Conservation (phyloP, 2,113 vertebrate species). For the Thamnaconus septentrionalis region DNA sequence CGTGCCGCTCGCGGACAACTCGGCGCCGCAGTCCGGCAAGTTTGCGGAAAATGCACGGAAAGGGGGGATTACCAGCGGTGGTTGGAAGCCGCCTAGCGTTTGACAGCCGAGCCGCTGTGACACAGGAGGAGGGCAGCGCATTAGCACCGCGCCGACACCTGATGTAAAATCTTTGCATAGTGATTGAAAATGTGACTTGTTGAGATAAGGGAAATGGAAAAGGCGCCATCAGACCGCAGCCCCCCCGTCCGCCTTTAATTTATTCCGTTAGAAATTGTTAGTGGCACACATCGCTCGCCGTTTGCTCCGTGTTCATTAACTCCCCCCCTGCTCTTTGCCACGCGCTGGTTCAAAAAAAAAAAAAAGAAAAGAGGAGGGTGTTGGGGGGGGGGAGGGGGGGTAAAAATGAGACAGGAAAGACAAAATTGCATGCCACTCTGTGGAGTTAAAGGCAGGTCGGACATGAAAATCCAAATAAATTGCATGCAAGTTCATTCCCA, state of each 20-base stretch:
- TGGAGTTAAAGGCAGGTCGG: background rate
- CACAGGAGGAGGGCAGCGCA: slow-evolving; percentile 42
- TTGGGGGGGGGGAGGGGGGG: background rate
- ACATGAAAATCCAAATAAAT: no score
- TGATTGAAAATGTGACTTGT: slow-evolving; percentile 72
- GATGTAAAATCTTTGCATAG: slow-evolving; percentile 59
- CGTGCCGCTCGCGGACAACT: background rate
- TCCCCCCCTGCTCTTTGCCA: slow-evolving; percentile 42
- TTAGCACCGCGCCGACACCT: slow-evolving; percentile 41
- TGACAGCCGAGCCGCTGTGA: slow-evolving; percentile 46
- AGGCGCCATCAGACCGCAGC: slow-evolving; percentile 54
- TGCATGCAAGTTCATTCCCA: no score
- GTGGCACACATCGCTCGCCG: slow-evolving; percentile 46
- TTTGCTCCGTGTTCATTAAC: slow-evolving; percentile 58
- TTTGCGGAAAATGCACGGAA: no score
- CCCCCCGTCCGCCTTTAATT: slow-evolving; percentile 44
- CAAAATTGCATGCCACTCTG: background rate
- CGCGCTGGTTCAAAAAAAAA: slow-evolving; percentile 20
- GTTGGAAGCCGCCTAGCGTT: slow-evolving; percentile 37
- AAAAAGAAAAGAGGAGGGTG: slow-evolving; percentile 6
- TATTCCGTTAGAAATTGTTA: slow-evolving; percentile 55
- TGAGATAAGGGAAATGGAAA: slow-evolving; percentile 66
- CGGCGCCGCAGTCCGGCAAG: no score
- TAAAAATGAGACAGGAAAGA: background rate
- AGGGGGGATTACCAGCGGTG: slow-evolving; percentile 22